Evolutionary conservation across 2,888 invertebrate species (phyloP), one percentile per base, ranked within the genome.

Genomic region (Ptycholaimellus sp.): DNA sequence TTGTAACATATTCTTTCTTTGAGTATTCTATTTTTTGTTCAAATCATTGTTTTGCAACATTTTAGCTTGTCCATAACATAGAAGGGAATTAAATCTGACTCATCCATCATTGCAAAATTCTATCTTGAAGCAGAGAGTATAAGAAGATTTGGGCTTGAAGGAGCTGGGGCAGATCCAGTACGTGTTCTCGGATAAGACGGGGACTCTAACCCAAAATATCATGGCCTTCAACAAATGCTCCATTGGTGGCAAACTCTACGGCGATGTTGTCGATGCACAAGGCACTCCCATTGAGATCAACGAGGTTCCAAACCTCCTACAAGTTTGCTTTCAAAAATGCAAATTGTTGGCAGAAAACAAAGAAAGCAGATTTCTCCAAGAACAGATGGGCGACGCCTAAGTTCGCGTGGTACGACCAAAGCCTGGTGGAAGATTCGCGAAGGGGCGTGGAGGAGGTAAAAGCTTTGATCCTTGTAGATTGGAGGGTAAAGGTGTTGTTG

Each of bases 161-260:
- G 7, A 11, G 14, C 70, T 93, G 47, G 87, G 90, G 48, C 87
- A 93, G 68, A 90, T 96, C 54, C 85, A 96, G 63, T 96, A 96
- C 65, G 78, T 96, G 58, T 96, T 96, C 68, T 87, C 87, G 35
- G 96, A 96, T 64, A 96, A 96, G 68, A 96, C 96, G 43, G 96
- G 96, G 51, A 96, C 96, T 13, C 68, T 96, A 40, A 96, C 96
- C 21, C 87, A 90, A 69, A 96, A 96, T 62, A 87, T 96, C 50
- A 96, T 96, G 96, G 82, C 87, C 39, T 96, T 96, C 64, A 93
- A 93, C 65, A 93, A 93, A 66, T 90, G 90, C 62, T 82, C 90
- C 44, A 83, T 96, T 49, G 77, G 74, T 47, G 87, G 82, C 5
- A 71, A 73, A 47, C 71, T 75, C 39, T 96, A 83, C 62, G 96